Base-by-base conservation (phyloP, 1,140 invertebrate genomes). In the Thereuonema tuberculata region DNA sequence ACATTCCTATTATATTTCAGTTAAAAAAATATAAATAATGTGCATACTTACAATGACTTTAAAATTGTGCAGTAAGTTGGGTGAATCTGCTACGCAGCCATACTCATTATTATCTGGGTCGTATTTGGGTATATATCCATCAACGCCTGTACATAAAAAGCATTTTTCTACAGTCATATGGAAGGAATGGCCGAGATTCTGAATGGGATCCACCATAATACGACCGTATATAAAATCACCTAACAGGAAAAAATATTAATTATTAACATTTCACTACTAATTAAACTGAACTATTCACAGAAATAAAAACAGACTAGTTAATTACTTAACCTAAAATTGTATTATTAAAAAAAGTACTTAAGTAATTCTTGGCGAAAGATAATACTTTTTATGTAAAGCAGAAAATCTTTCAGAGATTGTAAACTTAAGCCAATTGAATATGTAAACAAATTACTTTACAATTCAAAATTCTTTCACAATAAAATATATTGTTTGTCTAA, bases 71-170 rank as follows among this genome's bases (percentile, higher is more conserved):
- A 71, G 66, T 1, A 76, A 65, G 43, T 72, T 71, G 17, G 67
- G 59, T 0, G 71, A 69, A n/a, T 70, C 58, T 5, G 70, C 68
- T 3, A 73, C 63, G 62, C 74, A 76, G 21, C 74, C 74, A 64
- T 69, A 75, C 62, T 75, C 70, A 12, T 63, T 52, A 23, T 67
- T 68, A n/a, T 64, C 63, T 0, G 74, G 74, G 48, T 72, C 66
- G 57, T 74, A 76, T 64, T 71, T 74, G 23, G 74, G 74, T 50
- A 76, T 69, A 64, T 75, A 75, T 15, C 74, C 74, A 61, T 74
- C 72, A 43, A 71, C 70, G 1, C 74, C 74, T n/a, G 72, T 68
- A 61, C 74, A 76, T 5, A 76, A 20, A 63, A 74, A 75, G 31
- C 74, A 73, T 63, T 75, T 74, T 60, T 75, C 74, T 15, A 76